These are phyloP conservation scores for Pristionchus maxplancki DNA, from an alignment of 2,888 invertebrate genomes.

Conservation along the genomic window DNA sequence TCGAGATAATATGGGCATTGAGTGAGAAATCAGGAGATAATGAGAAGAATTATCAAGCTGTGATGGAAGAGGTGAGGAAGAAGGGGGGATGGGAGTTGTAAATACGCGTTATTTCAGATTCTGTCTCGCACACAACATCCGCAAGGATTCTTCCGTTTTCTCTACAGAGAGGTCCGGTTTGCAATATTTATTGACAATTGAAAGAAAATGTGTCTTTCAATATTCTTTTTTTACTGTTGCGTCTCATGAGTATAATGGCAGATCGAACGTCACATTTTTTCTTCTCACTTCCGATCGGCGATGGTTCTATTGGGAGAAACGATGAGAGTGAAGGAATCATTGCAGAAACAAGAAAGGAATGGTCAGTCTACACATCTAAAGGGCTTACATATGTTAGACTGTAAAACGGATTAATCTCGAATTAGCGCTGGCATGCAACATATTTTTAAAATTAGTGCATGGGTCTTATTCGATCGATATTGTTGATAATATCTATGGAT, in stretches of 20 bases:
- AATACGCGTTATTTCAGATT: neutral
- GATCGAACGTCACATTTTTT: slow-evolving; percentile 41
- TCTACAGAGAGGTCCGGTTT: slow-evolving; percentile 9
- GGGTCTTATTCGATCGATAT: too few relatives aligned
- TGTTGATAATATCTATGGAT: neutral
- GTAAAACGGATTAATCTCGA: too few relatives aligned
- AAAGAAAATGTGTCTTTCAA: too few relatives aligned
- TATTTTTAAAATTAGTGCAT: too few relatives aligned
- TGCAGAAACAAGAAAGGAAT: slow-evolving; percentile 16
- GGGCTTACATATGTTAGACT: too few relatives aligned
- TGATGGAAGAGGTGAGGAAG: slow-evolving; percentile 44
- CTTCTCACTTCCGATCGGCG: neutral
- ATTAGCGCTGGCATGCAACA: too few relatives aligned
- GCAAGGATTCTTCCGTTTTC: slow-evolving; percentile 24
- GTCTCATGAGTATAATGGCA: too few relatives aligned
- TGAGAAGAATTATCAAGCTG: neutral
- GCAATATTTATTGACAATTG: neutral
- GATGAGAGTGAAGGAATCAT: slow-evolving; percentile 19
- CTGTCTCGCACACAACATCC: slow-evolving; percentile 15
- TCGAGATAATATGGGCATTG: slow-evolving; percentile 37
- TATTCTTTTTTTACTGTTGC: too few relatives aligned
- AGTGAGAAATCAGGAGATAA: slow-evolving; percentile 31
- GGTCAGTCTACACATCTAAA: neutral
- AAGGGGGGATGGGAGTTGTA: neutral
- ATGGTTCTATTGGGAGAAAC: slow-evolving; percentile 38